Evolutionary conservation across 2,797 vertebrate species (phyloP), one percentile per base, ranked within the genome.

Genomic region (Knipowitschia caucasica): DNA sequence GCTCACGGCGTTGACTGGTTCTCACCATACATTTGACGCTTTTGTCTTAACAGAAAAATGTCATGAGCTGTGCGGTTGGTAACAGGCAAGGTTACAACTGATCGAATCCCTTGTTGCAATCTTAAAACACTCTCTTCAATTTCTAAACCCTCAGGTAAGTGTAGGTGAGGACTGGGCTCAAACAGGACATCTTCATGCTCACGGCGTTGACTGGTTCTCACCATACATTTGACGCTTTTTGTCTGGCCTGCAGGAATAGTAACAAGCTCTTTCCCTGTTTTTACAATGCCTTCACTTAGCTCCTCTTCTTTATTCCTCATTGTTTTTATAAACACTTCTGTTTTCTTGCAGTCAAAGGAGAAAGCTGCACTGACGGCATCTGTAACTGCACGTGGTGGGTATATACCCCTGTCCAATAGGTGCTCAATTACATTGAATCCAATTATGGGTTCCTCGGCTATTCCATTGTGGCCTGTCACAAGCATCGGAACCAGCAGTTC

Each of bases 381-480:
- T 3, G 43, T 15, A 0, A 18, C n/a, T 7, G 36, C 62, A 10
- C 40, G 7, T 14, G 40, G 35, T 21, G 29, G 39, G 5, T 62
- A 20, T 6, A 50, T 40, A 2, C 36, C 36, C 8, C 12, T 29
- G 1, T 54, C 47, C 9, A 65, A 3, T 3, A 56, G 12, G 2
- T 43, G 14, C n/a, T 67, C 43, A 3, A 67, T 71, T 5, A 67
- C 59, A 29, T 57, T 72, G 27, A 50, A 64, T 1, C 69, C 59
- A 30, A 60, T 67, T 4, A 72, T 72, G 4, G 52, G 64, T 2
- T 59, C 30, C 2, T 63, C 56, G 0, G 59, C 64, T 4, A 53
- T 44, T 3, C 21, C 30, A 0, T 33, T 7, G 2, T 59, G 51
- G 27, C 4, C 2, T 2, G 42, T 17, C 2, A 70, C 50, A 1